phyloP scores from a whole-genome alignment of 2,797 vertebrate genomes.

The Euthynnus affinis region DNA sequence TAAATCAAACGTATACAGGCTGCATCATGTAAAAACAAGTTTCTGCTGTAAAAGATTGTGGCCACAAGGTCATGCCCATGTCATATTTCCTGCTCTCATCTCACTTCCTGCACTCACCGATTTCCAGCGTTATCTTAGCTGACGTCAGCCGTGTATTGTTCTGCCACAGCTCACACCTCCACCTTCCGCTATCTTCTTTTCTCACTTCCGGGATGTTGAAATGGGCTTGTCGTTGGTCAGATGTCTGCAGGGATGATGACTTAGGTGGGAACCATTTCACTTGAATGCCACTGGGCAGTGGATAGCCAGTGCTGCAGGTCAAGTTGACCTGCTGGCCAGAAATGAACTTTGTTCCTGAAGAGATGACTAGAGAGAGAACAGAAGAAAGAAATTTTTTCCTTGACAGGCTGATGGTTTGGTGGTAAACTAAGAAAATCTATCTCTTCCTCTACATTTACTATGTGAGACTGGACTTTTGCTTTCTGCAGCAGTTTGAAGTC shows the following conservation, averaged over 20 bases:
- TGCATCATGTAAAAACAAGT: slow-evolving; percentile 3
- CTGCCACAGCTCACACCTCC: slow-evolving; percentile 76
- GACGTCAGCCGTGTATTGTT: slow-evolving; percentile 7
- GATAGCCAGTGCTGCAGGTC: slow-evolving; percentile 67
- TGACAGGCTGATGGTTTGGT: not conserved
- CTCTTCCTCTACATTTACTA: slow-evolving; percentile 3
- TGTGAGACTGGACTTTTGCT: slow-evolving; percentile 6
- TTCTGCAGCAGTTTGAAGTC: slow-evolving; percentile 15
- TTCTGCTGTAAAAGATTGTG: slow-evolving; percentile 23
- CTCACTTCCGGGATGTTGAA: slow-evolving; percentile 56
- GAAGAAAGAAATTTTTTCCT: not conserved
- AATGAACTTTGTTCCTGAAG: slow-evolving; percentile 17
- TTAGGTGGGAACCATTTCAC: slow-evolving; percentile 70
- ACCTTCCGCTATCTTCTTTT: slow-evolving; percentile 55
- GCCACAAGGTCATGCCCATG: slow-evolving; percentile 53
- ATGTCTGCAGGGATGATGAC: accelerated
- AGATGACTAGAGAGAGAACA: slow-evolving; percentile 55
- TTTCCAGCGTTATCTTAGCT: slow-evolving; percentile 65
- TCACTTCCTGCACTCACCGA: slow-evolving; percentile 80
- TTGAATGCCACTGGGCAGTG: slow-evolving; percentile 26
- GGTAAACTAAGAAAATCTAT: slow-evolving; percentile 5
- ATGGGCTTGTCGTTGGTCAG: not conserved
- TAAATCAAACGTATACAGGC: slow-evolving; percentile 22
- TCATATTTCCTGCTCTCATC: slow-evolving; percentile 65
- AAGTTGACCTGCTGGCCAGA: slow-evolving; percentile 78